Evolutionary conservation across 2,888 invertebrate species (phyloP).

Genomic region (Hydrotaea diabolus): DNA sequence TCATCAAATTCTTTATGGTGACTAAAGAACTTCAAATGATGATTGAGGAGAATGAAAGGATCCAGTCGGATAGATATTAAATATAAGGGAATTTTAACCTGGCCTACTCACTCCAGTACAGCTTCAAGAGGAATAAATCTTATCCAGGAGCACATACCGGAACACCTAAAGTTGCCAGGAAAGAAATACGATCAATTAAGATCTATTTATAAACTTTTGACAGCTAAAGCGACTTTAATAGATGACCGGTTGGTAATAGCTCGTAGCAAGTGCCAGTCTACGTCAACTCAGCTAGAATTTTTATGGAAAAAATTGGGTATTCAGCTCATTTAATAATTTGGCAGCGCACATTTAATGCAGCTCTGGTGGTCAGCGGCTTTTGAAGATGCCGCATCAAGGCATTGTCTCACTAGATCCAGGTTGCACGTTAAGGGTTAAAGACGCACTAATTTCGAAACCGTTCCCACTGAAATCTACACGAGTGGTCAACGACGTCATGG

Average conservation of each 20-base stretch:
- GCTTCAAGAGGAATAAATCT: constrained; percentile 15
- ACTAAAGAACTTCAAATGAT: constrained; percentile 8
- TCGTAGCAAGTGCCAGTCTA: neutral
- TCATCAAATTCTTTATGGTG: constrained; percentile 3
- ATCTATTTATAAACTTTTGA: constrained; percentile 20
- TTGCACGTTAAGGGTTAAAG: neutral
- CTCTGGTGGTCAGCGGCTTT: neutral
- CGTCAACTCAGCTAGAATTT: neutral
- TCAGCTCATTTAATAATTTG: neutral
- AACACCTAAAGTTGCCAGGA: constrained; percentile 31
- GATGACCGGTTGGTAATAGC: constrained; percentile 35
- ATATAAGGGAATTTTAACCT: constrained; percentile 35
- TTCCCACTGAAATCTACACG: neutral
- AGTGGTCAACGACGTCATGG: neutral
- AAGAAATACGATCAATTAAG: constrained; percentile 14
- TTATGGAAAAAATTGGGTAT: neutral
- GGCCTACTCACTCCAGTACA: constrained; percentile 26
- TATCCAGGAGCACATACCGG: constrained; percentile 15
- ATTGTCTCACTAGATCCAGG: neutral
- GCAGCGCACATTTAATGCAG: neutral
- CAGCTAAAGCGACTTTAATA: constrained; percentile 39
- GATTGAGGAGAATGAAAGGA: constrained; percentile 19
- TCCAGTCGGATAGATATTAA: constrained; percentile 39
- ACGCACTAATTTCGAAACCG: too few relatives aligned
- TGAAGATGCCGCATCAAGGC: neutral